phyloP scores from a whole-genome alignment of 2,113 vertebrate species.

The Gavialis gangeticus region DNA sequence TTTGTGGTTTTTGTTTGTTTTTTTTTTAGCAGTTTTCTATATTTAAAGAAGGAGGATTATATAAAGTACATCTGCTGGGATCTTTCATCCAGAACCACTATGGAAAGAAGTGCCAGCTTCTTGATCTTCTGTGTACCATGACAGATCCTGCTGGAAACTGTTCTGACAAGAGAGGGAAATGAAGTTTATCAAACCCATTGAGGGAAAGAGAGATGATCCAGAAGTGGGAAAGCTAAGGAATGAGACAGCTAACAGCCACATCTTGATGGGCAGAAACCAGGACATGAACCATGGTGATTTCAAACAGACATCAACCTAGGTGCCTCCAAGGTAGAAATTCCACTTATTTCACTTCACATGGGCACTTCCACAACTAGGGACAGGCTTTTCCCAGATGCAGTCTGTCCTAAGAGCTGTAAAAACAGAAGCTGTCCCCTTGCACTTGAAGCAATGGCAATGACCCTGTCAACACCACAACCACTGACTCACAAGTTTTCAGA shows the following conservation, averaged over 20 bases:
- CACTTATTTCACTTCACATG: neutral
- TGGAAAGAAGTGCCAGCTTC: neutral
- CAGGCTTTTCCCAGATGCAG: fast-evolving
- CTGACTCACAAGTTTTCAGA: fast-evolving
- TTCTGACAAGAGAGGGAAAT: neutral
- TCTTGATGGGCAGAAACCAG: neutral
- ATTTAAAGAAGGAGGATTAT: neutral
- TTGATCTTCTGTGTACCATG: neutral
- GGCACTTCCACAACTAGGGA: too few species aligned
- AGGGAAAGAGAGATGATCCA: neutral
- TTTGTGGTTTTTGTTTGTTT: too few species aligned
- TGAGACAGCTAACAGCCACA: too few species aligned
- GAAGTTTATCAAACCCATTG: neutral
- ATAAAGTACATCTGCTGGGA: neutral
- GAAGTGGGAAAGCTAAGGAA: neutral
- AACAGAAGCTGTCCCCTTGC: neutral
- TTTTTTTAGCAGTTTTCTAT: neutral
- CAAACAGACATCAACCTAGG: neutral
- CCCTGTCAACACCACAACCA: neutral
- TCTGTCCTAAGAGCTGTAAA: neutral
- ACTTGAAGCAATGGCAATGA: neutral
- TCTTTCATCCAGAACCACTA: neutral
- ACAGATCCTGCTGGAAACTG: neutral
- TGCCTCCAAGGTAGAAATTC: neutral
- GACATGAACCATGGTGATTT: too few species aligned